Base-by-base conservation (phyloP, 2,797 vertebrate genomes). In the Cephalopachus bancanus region DNA sequence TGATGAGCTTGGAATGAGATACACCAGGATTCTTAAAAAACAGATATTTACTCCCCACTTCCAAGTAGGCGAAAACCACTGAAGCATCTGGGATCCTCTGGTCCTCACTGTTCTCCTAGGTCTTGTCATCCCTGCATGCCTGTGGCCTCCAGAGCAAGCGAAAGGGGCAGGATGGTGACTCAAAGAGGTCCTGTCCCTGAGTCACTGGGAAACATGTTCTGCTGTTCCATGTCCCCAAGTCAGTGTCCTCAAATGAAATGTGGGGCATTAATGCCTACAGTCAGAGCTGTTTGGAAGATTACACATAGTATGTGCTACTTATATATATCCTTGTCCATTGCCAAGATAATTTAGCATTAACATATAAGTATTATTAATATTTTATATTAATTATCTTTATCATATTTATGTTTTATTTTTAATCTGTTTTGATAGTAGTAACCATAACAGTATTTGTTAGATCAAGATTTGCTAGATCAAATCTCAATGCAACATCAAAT, bases 141-240 rank as follows among this genome's bases (percentile, higher is more conserved):
- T 53, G 19, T 19, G 59, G 33, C 67, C 64, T 87, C 64, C 19
- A 15, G 12, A 49, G 55, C n/a, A 5, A 49, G 71, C 5, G 15
- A 26, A 28, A 14, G 49, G 53, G 20, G 57, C 26, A 1, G 20
- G 30, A 0, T 11, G 5, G 16, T 10, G 24, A 49, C 12, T n/a
- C n/a, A 53, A 17, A 49, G 53, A 67, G 49, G 5, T 4, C 7
- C 16, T 1, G 17, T 2, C 67, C 44, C 55, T 72, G 24, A 20
- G 44, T 22, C 15, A n/a, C 16, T 30, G 12, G 20, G 51, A 37
- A 0, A 4, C 11, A 1, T 30, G 12, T 15, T 2, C 2, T 53
- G 53, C 5, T 60, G 11, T 37, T 59, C 8, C 7, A 0, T 0
- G 0, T 24, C n/a, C 80, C 30, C 30, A 8, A 5, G 15, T 9